Evolutionary conservation across 2,888 invertebrate species (phyloP).

Genomic region (Endotricha flammealis): DNA sequence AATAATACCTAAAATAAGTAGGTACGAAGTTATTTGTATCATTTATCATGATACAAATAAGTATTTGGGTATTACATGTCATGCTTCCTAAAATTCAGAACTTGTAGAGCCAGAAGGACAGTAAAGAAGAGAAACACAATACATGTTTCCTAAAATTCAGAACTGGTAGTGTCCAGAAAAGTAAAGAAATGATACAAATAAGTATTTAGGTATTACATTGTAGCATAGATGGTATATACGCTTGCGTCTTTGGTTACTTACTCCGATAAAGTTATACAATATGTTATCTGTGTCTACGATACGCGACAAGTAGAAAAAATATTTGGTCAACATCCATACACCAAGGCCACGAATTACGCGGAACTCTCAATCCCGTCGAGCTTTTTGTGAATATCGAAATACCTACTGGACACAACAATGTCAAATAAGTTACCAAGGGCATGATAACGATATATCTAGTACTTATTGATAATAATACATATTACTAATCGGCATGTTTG

Average conservation of each 20-base stretch:
- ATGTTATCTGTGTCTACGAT: conserved; percentile 51
- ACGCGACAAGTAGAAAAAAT: conserved; percentile 47
- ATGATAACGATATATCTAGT: conserved; percentile 35
- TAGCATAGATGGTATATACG: conserved; percentile 24
- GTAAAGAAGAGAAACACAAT: no score
- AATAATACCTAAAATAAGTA: no score
- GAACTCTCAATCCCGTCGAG: conserved; percentile 42
- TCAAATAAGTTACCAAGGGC: conserved; percentile 56
- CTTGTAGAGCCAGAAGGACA: no score
- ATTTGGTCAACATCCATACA: conserved; percentile 50
- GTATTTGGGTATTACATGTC: no score
- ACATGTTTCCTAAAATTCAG: no score
- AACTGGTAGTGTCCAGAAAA: no score
- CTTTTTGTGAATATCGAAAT: conserved; percentile 11
- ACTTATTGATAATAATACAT: no score
- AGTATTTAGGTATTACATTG: no score
- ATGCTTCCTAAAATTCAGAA: no score
- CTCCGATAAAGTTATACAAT: conserved; percentile 53
- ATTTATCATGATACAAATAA: no score
- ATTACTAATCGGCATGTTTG: conserved; percentile 10
- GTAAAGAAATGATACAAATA: no score
- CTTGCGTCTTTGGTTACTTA: conserved; percentile 33
- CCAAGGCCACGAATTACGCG: conserved; percentile 63
- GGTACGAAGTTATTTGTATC: no score
- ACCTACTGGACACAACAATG: conserved; percentile 37